phyloP scores from a whole-genome alignment of 2,113 vertebrate genomes.

The Pollimyrus isidori region DNA sequence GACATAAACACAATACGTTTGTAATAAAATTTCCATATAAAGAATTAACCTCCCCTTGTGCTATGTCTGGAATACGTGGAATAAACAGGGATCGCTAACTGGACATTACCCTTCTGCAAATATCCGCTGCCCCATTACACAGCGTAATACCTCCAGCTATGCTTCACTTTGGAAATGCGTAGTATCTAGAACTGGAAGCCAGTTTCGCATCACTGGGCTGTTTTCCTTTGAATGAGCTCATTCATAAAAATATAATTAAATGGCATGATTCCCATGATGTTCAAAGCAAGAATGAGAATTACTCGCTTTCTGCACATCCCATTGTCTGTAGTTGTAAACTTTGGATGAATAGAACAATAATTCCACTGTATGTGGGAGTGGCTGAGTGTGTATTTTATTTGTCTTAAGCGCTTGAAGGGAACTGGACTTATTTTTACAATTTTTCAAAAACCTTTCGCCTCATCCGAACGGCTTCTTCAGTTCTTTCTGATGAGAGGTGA shows the following conservation, averaged over 20 bases:
- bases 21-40: neutral
- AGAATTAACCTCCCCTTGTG: neutral
- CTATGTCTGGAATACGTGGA: neutral
- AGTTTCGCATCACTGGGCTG: neutral
- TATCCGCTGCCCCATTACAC: neutral
- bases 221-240: neutral
- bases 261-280: neutral
- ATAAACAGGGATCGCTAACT: neutral
- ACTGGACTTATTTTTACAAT: neutral
- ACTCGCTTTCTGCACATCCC: neutral
- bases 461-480: too few species aligned
- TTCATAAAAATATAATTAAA: neutral
- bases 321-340: neutral
- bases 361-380: neutral
- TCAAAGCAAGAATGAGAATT: neutral
- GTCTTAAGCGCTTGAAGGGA: neutral
- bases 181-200: neutral
- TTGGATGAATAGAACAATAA: neutral
- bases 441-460: too few species aligned
- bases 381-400: neutral
- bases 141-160: neutral
- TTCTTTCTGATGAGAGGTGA: too few species aligned
- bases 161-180: neutral
- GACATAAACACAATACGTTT: neutral
- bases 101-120: neutral